Percentiles rank a stretch among this genome's conserved stretches.
Evolutionary conservation across 2,113 vertebrate genomes (phyloP).

Genomic region (Melanerpes formicivorus): DNA sequence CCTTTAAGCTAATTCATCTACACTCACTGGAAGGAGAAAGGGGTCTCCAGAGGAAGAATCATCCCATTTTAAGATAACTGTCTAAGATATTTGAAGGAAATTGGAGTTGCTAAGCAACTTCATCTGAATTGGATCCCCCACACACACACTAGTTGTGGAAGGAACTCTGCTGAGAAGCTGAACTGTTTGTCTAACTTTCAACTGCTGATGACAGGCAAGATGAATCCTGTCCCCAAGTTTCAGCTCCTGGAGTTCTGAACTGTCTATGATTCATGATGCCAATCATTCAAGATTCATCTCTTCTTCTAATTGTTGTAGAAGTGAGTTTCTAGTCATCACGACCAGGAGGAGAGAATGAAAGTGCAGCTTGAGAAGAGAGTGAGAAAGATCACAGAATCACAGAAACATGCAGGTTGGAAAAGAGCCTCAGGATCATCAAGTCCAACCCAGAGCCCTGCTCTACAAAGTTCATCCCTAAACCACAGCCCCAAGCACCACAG

Average conservation of each 20-base stretch:
- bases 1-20: not conserved
- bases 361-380: accelerated
- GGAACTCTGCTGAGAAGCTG: not conserved
- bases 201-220: not conserved
- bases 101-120: conserved; percentile 59
- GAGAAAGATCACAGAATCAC: not conserved
- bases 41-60: conserved; percentile 11
- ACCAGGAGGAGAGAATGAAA: not conserved
- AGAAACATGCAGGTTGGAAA: no score
- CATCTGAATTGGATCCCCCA: not conserved
- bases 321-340: not conserved
- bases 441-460: no score
- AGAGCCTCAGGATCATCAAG: no score
- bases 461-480: no score
- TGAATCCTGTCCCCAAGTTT: not conserved
- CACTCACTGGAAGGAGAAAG: not conserved
- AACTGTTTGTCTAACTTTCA: not conserved
- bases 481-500: no score
- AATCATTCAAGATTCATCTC: not conserved
- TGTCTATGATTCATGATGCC: not conserved
- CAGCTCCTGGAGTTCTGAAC: not conserved
- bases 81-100: conserved; percentile 30
- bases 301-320: not conserved
- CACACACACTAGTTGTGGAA: not conserved
- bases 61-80: conserved; percentile 16